phyloP scores from a whole-genome alignment of 2,113 vertebrate genomes.

The Neogale vison region DNA sequence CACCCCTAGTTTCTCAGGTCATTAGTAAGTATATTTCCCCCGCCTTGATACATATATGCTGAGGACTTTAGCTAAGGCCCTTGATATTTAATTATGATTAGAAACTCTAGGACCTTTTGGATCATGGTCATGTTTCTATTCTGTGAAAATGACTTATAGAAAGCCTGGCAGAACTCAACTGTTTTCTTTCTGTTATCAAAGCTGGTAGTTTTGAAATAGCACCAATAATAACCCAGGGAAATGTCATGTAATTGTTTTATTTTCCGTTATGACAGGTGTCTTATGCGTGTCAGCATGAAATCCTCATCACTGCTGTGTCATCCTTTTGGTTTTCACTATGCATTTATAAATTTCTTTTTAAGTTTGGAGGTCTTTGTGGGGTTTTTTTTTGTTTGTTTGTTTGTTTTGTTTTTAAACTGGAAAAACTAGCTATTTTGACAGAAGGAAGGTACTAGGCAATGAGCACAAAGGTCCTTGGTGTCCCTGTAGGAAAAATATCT shows the following conservation, averaged over 20 bases:
- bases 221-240: slow-evolving; percentile 71
- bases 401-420: slow-evolving; percentile 69
- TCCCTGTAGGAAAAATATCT: slow-evolving; percentile 31
- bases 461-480: background rate
- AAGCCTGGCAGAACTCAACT: slow-evolving; percentile 81
- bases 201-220: slow-evolving; percentile 66
- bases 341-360: slow-evolving; percentile 55
- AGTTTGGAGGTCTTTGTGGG: slow-evolving; percentile 18
- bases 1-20: slow-evolving; percentile 32
- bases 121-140: slow-evolving; percentile 70
- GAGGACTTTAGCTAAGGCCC: slow-evolving; percentile 78
- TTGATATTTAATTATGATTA: slow-evolving; percentile 64
- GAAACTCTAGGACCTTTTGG: slow-evolving; percentile 75
- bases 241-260: slow-evolving; percentile 64
- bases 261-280: slow-evolving; percentile 71
- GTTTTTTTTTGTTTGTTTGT: background rate
- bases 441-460: background rate
- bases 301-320: slow-evolving; percentile 52
- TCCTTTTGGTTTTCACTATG: slow-evolving; percentile 41
- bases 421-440: slow-evolving; percentile 62
- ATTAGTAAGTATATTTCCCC: slow-evolving; percentile 24
- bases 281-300: slow-evolving; percentile 74
- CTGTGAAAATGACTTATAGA: slow-evolving; percentile 78
- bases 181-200: slow-evolving; percentile 85
- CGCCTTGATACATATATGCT: slow-evolving; percentile 49